Conservation (phyloP, 2,888 invertebrate genomes). For the Ophraella communa region DNA sequence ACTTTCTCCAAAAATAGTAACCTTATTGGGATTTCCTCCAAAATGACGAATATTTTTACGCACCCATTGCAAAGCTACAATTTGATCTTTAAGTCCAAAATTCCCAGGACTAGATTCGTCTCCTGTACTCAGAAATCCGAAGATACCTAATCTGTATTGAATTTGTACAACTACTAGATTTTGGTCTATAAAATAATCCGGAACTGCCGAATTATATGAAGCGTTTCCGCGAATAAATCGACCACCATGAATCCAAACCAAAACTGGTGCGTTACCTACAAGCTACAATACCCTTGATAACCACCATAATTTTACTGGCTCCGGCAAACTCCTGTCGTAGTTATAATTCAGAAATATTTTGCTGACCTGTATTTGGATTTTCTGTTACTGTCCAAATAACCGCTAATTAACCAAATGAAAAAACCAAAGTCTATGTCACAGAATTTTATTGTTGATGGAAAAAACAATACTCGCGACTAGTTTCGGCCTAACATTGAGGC, state of each 20-base stretch:
- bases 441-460: no score
- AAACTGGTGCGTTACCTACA: background rate
- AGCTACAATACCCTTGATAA: slow-evolving; percentile 16
- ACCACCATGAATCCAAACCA: slow-evolving; percentile 34
- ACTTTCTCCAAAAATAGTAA: slow-evolving; percentile 39
- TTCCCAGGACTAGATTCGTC: slow-evolving; percentile 34
- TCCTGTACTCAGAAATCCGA: slow-evolving; percentile 37
- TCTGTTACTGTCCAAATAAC: no score
- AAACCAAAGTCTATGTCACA: no score
- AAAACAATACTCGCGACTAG: no score
- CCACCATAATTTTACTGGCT: no score
- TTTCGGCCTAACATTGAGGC: no score
- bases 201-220: background rate
- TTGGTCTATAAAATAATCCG: slow-evolving; percentile 32
- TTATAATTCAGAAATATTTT: no score
- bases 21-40: slow-evolving; percentile 34
- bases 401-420: no score
- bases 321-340: no score
- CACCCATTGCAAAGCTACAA: slow-evolving; percentile 37
- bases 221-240: slow-evolving; percentile 16
- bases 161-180: slow-evolving; percentile 25
- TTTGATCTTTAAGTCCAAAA: slow-evolving; percentile 39
- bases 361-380: no score
- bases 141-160: slow-evolving; percentile 34
- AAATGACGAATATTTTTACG: slow-evolving; percentile 34